A percentile compares a stretch with the other conserved stretches of the same genome.
Evolutionary conservation across 2,113 vertebrate species (phyloP).

Genomic region (Cisticola juncidis): DNA sequence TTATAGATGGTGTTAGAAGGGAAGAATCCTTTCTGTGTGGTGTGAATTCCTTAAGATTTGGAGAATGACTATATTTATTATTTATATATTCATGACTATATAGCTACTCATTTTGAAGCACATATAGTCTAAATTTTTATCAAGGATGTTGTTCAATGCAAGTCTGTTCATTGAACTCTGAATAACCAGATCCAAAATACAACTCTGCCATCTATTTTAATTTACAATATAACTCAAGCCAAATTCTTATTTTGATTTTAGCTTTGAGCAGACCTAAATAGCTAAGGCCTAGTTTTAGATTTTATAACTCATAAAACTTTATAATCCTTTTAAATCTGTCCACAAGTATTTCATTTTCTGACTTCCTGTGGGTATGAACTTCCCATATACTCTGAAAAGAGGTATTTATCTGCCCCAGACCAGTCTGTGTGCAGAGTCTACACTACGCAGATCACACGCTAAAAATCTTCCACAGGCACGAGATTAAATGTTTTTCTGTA

Average conservation of each 20-base stretch:
- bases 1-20: neutral
- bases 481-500: neutral
- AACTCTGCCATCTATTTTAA: neutral
- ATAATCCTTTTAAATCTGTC: slow-evolving; percentile 12
- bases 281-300: neutral
- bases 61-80: neutral
- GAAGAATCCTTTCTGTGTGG: neutral
- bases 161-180: neutral
- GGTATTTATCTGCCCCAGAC: neutral
- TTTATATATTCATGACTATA: too few species aligned
- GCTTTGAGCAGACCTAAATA: neutral
- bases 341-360: slow-evolving; percentile 25
- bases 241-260: slow-evolving; percentile 3
- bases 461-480: neutral
- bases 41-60: neutral
- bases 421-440: neutral
- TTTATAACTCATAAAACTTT: slow-evolving; percentile 21
- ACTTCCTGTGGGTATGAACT: slow-evolving; percentile 13
- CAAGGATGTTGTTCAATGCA: neutral
- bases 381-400: neutral
- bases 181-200: neutral
- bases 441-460: neutral
- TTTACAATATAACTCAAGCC: neutral
- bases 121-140: neutral
- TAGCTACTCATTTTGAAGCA: neutral